Evolutionary conservation across 2,888 invertebrate genomes (phyloP).

Genomic region (Papilio gigon): DNA sequence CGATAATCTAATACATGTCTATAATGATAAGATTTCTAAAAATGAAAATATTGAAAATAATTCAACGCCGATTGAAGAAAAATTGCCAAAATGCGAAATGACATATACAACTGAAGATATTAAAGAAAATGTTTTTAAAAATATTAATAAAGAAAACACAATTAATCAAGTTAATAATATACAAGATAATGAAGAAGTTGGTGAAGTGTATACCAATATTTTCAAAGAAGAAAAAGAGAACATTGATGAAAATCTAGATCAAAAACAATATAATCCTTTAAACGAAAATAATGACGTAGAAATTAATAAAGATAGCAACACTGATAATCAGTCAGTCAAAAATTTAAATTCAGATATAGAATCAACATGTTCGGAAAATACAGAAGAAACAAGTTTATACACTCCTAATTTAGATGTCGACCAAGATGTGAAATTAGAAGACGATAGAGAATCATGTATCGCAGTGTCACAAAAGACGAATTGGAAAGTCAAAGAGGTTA

Average conservation of each 20-base stretch:
- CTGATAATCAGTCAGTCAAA: background rate
- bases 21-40: background rate
- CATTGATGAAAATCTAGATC: background rate
- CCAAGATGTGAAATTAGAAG: background rate
- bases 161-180: background rate
- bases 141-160: background rate
- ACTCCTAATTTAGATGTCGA: slow-evolving; percentile 37
- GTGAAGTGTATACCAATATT: background rate
- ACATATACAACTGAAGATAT: slow-evolving; percentile 16
- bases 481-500: slow-evolving; percentile 21
- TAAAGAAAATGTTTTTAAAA: slow-evolving; percentile 1
- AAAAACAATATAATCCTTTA: background rate
- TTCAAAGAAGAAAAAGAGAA: background rate
- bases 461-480: background rate
- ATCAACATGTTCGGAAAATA: slow-evolving; percentile 16
- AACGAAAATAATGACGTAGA: background rate
- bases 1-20: background rate
- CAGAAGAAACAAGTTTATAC: slow-evolving; percentile 25
- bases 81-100: slow-evolving; percentile 25
- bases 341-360: slow-evolving; percentile 23
- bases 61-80: slow-evolving; percentile 19
- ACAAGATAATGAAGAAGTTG: background rate
- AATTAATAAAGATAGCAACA: background rate
- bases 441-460: background rate
- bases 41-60: slow-evolving; percentile 8